phyloP scores from a whole-genome alignment of 2,113 vertebrate species.

The pig (Sus scrofa) region T2T-Sscrofa CM000818.6:79458001-79458500 shows the following conservation, averaged over 20 bases:
- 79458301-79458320: background rate
- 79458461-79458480: background rate
- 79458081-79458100: background rate
- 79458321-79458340: background rate
- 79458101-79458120: no score
- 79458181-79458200: no score
- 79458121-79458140: no score
- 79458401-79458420: background rate
- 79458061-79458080: background rate
- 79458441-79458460: background rate
- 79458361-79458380: background rate
- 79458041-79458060: background rate
- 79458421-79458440: background rate
- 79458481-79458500: background rate
- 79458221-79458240: no score
- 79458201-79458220: no score
- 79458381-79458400: background rate
- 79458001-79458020: background rate
- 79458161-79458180: no score
- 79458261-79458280: no score
- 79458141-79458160: no score
- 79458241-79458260: no score
- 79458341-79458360: background rate
- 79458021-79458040: background rate
- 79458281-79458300: background rate